Percentiles rank a stretch among this genome's conserved stretches.
Evolutionary conservation across 2,888 invertebrate genomes (phyloP).

Genomic region (Thecophora atra): DNA sequence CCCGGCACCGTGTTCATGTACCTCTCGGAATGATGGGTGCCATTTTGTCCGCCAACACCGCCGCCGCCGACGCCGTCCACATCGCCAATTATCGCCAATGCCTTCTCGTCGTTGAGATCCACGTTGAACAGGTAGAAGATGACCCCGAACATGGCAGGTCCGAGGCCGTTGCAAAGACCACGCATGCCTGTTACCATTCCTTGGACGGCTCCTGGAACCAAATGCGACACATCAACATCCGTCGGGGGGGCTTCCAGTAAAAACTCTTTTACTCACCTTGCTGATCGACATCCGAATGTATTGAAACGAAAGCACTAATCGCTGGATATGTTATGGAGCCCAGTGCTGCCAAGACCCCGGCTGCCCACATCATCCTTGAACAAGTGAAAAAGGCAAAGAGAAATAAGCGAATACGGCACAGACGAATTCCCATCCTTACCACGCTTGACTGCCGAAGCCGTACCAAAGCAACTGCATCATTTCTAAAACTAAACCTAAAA

Average conservation of each 20-base stretch:
- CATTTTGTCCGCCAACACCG: slow-evolving; percentile 44
- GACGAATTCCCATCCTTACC: slow-evolving; percentile 69
- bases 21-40: slow-evolving; percentile 40
- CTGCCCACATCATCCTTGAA: slow-evolving; percentile 97
- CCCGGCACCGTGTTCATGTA: slow-evolving; percentile 87
- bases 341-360: slow-evolving; percentile 94
- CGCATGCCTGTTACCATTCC: slow-evolving; percentile 99
- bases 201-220: slow-evolving; percentile 81
- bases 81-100: slow-evolving; percentile 28
- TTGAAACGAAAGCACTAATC: slow-evolving; percentile 97
- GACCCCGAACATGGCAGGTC: slow-evolving; percentile 98
- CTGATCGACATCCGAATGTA: slow-evolving; percentile 96
- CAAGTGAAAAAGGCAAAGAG: neutral
- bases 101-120: slow-evolving; percentile 85
- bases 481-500: slow-evolving; percentile 95
- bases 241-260: no score
- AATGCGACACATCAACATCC: no score
- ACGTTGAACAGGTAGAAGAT: slow-evolving; percentile 99
- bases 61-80: slow-evolving; percentile 34
- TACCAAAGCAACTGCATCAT: slow-evolving; percentile 97
- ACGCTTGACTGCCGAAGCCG: slow-evolving; percentile 94
- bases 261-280: slow-evolving; percentile 80
- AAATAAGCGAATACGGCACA: neutral
- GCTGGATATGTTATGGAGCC: slow-evolving; percentile 98
- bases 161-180: slow-evolving; percentile 96